Conservation (phyloP, 2,797 vertebrate species). For the Remorina albescens region DNA sequence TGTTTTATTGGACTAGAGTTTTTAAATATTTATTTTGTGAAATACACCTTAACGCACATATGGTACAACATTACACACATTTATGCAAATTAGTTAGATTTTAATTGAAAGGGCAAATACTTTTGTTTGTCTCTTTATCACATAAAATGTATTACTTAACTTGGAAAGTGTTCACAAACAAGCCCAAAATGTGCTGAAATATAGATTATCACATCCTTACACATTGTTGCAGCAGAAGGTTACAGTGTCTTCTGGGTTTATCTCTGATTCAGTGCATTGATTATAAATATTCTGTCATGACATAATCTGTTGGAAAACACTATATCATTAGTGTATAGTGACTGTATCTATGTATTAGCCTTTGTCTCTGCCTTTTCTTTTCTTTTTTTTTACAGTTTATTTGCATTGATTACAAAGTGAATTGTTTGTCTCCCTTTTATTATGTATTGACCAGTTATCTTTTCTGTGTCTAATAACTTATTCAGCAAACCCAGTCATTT, state of each 20-base stretch:
- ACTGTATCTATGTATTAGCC: too few relatives aligned
- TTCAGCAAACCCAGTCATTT: not conserved
- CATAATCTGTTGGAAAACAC: not conserved
- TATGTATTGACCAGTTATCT: not conserved
- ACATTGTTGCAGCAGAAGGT: not conserved
- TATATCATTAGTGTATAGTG: not conserved
- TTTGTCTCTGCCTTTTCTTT: too few relatives aligned
- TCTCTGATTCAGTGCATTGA: not conserved
- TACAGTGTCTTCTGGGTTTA: not conserved
- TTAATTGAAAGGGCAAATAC: slow-evolving; percentile 8
- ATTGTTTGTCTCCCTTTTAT: not conserved
- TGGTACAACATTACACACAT: not conserved
- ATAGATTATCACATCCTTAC: not conserved
- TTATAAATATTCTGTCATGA: not conserved
- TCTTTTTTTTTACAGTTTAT: slow-evolving; percentile 12
- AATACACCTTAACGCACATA: slow-evolving; percentile 28
- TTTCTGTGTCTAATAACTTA: not conserved
- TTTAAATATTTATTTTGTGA: slow-evolving; percentile 34
- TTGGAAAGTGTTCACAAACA: slow-evolving; percentile 3
- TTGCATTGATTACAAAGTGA: slow-evolving; percentile 17
- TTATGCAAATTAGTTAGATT: slow-evolving; percentile 4
- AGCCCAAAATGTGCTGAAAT: not conserved
- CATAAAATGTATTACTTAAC: not conserved
- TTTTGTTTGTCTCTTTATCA: not conserved
- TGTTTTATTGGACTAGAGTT: slow-evolving; percentile 17